Evolutionary conservation across 1,140 invertebrate genomes (phyloP), one percentile per base, ranked within the genome.

Genomic region (Ylistrum balloti): DNA sequence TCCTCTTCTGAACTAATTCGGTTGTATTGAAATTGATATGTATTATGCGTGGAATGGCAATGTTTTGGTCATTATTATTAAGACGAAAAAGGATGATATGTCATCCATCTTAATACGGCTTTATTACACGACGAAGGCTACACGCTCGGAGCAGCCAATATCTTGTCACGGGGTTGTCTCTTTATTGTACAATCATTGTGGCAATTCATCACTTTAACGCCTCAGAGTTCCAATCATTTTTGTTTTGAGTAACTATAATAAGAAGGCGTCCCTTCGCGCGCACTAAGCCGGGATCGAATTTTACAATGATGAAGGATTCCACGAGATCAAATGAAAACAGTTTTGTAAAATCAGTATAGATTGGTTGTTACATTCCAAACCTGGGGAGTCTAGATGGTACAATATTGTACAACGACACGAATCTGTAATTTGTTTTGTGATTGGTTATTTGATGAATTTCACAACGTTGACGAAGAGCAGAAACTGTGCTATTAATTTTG

Each of bases 21-120:
- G 56, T 74, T 74, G 56, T 74, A 74, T 74, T 74, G 56, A 74
- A 74, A 74, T 74, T 74, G 56, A 74, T 74, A 74, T 74, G 56
- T 74, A 74, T 74, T 74, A 74, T 74, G 56, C 56, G 56, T 74
- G 56, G 56, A 74, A 74, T 74, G 56, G 56, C 56, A 74, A 74
- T 74, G 56, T 74, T 74, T 74, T 74, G 56, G 56, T 74, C 56
- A 74, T 74, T 74, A 74, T 74, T 74, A 74, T 74, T 74, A 74
- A 74, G 56, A 74, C 56, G 56, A 74, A 74, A 74, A 74, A 74
- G 56, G 56, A 74, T 74, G 56, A 74, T 74, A 74, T 74, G 56
- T 74, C 56, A 74, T 74, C 56, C 56, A 74, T 74, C 56, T 74
- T 74, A 74, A 74, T 74, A 74, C 56, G 56, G 56, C 56, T 74